Evolutionary conservation across 2,113 vertebrate species (phyloP), one percentile per base, ranked within the genome.

Genomic region (Thalassarche chlororhynchos): DNA sequence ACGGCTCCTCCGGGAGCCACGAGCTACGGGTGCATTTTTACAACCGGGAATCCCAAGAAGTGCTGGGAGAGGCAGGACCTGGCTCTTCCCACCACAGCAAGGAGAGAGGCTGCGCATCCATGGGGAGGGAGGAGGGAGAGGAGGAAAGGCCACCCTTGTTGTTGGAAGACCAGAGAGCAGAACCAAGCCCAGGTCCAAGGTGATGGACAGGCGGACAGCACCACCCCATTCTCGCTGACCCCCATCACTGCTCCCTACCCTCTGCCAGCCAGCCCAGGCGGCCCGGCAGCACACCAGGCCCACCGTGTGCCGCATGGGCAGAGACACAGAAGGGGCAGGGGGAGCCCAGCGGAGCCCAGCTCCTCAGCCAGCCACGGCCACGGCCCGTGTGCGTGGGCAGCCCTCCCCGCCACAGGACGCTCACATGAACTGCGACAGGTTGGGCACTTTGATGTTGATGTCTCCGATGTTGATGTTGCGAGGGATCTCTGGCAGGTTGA

Each of bases 361-460:
- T 14, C 40, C 25, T 15, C n/a, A 8, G 55, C 23, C 74, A 44
- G 81, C 46, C 44, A 36, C 15, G 26, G 25, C 72, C 44, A 13
- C 19, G 1, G 36, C 36, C n/a, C 6, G 5, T 2, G 1, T 4
- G 17, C 2, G 9, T 2, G 38, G 38, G 66, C 65, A 64, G 86
- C 51, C 36, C 42, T 31, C 34, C 40, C 17, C 1, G 21, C 57
- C 16, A 2, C 5, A 1, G 62, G 68, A n/a, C 6, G 47, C 82
- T 98, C 97, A 98, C 92, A 98, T 98, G 97, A 99, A 99, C 64
- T 99, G 99, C 2, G 99, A 99, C 89, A 99, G 98, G 93, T 99
- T 99, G 93, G 99, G 99, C 90, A 99, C 99, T 98, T 99, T 99
- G 98, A 99, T 99, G 97, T 99, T 99, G 98, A 99, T 99, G 97